phyloP scores from a whole-genome alignment of 1,140 invertebrate genomes.

The Hyles vespertilio region DNA sequence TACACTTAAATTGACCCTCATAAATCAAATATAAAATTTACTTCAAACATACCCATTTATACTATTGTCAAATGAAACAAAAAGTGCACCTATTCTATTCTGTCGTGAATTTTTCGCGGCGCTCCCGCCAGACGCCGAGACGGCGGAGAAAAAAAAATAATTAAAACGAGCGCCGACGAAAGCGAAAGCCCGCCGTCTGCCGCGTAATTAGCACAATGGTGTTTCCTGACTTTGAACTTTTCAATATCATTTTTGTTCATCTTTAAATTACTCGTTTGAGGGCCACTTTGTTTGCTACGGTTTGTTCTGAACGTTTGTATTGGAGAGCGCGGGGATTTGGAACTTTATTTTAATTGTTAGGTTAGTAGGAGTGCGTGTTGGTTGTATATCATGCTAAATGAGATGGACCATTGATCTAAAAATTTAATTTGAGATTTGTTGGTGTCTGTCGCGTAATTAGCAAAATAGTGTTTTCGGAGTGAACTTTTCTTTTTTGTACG shows the following conservation, averaged over 20 bases:
- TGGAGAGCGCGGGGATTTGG: no score
- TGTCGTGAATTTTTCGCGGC: conserved; percentile 53
- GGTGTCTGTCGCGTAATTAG: conserved; percentile 74
- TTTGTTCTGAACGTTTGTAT: no score
- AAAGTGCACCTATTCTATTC: background rate
- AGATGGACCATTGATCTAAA: no score
- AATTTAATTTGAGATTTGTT: no score
- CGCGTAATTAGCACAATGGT: conserved; percentile 74
- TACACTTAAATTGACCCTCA: no score
- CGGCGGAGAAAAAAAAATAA: conserved; percentile 69
- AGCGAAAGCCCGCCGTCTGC: conserved; percentile 72
- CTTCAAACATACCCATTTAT: no score
- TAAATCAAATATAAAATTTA: no score
- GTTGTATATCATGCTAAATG: no score
- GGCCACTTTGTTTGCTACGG: background rate
- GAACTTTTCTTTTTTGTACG: conserved; percentile 53
- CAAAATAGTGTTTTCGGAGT: conserved; percentile 72
- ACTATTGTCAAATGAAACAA: no score
- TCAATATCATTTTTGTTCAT: conserved; percentile 38
- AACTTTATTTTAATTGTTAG: no score
- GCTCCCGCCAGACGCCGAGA: conserved; percentile 70
- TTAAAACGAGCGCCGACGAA: conserved; percentile 68
- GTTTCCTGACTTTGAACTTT: conserved; percentile 72
- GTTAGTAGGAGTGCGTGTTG: no score
- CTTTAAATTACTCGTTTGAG: conserved; percentile 21